Percentiles rank a stretch among this genome's conserved stretches.
Conservation (phyloP, 2,113 vertebrate species). For the Hyperopisus bebe region DNA sequence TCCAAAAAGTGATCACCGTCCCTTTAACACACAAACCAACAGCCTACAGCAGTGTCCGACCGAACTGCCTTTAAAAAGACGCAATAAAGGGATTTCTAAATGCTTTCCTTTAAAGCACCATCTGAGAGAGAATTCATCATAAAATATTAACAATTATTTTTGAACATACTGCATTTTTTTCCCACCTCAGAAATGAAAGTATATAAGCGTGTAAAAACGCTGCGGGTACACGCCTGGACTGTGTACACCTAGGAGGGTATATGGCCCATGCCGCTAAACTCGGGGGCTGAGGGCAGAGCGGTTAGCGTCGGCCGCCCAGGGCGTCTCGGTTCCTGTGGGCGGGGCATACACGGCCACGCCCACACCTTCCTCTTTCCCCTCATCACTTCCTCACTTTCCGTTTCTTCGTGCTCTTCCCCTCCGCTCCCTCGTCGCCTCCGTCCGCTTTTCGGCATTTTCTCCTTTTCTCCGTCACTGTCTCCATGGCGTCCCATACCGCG, state of each 20-base stretch:
- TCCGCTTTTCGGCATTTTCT: conserved; percentile 19
- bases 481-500: conserved; percentile 41
- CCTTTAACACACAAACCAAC: background rate
- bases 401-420: conserved; percentile 25
- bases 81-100: background rate
- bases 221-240: background rate
- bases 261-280: background rate
- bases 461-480: conserved; percentile 27
- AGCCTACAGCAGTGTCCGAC: background rate
- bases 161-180: background rate
- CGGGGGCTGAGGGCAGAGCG: background rate
- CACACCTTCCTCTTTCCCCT: too few relatives aligned
- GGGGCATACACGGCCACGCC: background rate
- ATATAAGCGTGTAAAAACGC: background rate
- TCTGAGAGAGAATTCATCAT: background rate
- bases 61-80: background rate
- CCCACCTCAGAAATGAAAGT: background rate
- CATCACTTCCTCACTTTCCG: conserved; percentile 30
- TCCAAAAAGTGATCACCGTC: background rate
- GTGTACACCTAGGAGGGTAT: background rate
- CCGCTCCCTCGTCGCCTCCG: background rate
- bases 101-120: background rate
- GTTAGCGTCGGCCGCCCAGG: background rate
- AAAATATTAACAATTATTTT: background rate
- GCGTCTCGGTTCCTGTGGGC: background rate